Conservation (phyloP, 2,113 vertebrate species). For the Oryctolagus cuniculus region mOryCun1.1 NC_091439.1:12126501-12127000, state of each 20-base stretch:
- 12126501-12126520: neutral
- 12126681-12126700: neutral
- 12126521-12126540: neutral
- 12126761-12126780: conserved; percentile 1
- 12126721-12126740: neutral
- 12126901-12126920: neutral
- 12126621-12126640: conserved; percentile 30
- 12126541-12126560: neutral
- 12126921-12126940: neutral
- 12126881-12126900: neutral
- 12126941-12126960: neutral
- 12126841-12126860: conserved; percentile 3
- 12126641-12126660: neutral
- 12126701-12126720: neutral
- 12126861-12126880: neutral
- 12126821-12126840: neutral
- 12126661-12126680: neutral
- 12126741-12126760: neutral
- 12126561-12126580: neutral
- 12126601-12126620: neutral
- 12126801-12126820: neutral
- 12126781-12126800: neutral
- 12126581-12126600: neutral
- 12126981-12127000: neutral
- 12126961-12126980: neutral